These are phyloP conservation scores for Zaprionus tsacasi DNA, from an alignment of 1,140 invertebrate genomes.

Conservation along the genomic window DNA sequence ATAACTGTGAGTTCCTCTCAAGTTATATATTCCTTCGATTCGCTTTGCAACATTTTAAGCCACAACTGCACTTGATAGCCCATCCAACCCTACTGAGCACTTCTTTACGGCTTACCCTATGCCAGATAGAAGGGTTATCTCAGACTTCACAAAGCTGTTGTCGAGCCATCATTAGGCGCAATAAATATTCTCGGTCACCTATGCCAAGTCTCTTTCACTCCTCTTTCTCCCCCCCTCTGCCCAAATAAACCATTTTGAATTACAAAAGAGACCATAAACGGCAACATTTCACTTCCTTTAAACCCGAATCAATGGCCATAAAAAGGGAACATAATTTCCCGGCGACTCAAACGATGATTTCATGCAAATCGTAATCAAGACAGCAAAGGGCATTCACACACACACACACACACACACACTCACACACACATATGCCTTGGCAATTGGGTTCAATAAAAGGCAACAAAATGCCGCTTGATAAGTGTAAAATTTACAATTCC, in stretches of 20 bases:
- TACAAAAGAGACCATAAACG: slow-evolving; percentile 69
- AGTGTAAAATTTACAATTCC: slow-evolving; percentile 82
- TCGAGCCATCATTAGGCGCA: slow-evolving; percentile 46
- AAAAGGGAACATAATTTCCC: slow-evolving; percentile 73
- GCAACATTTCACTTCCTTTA: slow-evolving; percentile 62
- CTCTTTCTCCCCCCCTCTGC: background rate
- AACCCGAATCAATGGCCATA: slow-evolving; percentile 57
- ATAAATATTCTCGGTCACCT: slow-evolving; percentile 60
- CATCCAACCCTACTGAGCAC: background rate
- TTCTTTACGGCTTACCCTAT: background rate
- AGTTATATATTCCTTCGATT: too few species aligned
- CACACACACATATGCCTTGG: slow-evolving; percentile 62
- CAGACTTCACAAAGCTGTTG: slow-evolving; percentile 31
- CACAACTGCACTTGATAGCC: background rate
- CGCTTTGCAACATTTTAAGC: too few species aligned
- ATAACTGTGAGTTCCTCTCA: background rate
- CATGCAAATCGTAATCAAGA: slow-evolving; percentile 77
- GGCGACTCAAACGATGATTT: slow-evolving; percentile 68
- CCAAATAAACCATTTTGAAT: slow-evolving; percentile 26
- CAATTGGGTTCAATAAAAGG: slow-evolving; percentile 74
- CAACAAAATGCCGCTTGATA: slow-evolving; percentile 73
- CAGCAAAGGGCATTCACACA: slow-evolving; percentile 54
- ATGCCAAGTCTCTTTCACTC: background rate
- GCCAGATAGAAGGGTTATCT: background rate
- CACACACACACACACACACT: background rate